Conservation (phyloP, 2,888 invertebrate species). For the Rotaria magnacalcarata region DNA sequence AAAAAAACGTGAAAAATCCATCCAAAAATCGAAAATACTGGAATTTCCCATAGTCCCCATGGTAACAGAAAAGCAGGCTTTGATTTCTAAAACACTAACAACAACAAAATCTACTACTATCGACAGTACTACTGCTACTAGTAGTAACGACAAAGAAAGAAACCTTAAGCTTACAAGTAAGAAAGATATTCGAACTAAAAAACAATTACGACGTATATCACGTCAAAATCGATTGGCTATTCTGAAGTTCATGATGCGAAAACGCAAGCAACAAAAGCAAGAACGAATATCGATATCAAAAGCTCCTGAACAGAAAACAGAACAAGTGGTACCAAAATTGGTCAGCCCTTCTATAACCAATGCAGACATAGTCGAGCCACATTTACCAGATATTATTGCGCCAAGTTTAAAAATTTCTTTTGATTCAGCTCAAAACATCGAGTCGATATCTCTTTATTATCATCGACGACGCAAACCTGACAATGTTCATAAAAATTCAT, state of each 20-base stretch:
- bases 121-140: no score
- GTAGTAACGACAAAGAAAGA: neutral
- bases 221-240: neutral
- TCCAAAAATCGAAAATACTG: neutral
- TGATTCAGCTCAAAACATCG: neutral
- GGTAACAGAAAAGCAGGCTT: neutral
- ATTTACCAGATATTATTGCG: neutral
- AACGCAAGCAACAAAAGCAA: neutral
- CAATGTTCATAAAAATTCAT: neutral
- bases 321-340: neutral
- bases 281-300: neutral
- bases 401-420: neutral
- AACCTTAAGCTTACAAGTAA: neutral
- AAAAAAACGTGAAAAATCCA: neutral
- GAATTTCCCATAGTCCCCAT: neutral
- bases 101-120: neutral
- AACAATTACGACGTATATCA: neutral
- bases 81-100: neutral
- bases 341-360: neutral
- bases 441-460: neutral
- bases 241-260: neutral
- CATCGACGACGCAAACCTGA: neutral
- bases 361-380: neutral
- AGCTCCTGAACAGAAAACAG: neutral
- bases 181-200: neutral